Evolutionary conservation across 1,140 invertebrate genomes (phyloP).

Genomic region (Hesperophylax magnus): DNA sequence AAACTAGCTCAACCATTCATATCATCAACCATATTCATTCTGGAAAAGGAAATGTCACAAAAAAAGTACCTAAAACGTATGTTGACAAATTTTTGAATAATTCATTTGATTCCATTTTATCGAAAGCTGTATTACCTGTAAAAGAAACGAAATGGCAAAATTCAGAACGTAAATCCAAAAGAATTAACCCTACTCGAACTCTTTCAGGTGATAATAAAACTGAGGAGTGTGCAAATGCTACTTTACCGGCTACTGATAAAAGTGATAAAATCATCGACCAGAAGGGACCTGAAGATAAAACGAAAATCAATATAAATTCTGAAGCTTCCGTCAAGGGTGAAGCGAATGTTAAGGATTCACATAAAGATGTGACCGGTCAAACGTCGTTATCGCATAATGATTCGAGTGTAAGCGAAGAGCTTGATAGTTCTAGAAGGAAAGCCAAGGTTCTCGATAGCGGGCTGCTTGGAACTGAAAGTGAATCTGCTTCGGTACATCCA

Average conservation of each 20-base stretch:
- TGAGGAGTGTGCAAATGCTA: neutral
- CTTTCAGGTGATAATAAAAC: neutral
- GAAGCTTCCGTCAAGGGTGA: neutral
- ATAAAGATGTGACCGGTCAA: constrained; percentile 3
- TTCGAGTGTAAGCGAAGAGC: neutral
- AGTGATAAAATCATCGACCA: too few relatives aligned
- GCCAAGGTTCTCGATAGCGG: neutral
- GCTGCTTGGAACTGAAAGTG: constrained; percentile 3
- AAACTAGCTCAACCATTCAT: constrained; percentile 10
- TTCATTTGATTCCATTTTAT: constrained; percentile 43
- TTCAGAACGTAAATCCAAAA: constrained; percentile 26
- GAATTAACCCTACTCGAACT: constrained; percentile 27
- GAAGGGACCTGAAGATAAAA: too few relatives aligned
- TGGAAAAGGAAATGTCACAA: neutral
- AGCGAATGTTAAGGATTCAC: neutral
- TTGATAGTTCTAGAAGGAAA: constrained; percentile 7
- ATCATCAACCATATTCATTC: constrained; percentile 29
- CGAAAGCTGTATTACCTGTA: constrained; percentile 2
- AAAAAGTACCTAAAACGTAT: neutral
- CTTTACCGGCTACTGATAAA: neutral
- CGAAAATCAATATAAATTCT: too few relatives aligned
- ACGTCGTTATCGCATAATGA: neutral
- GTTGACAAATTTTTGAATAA: constrained; percentile 29
- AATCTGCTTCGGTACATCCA: neutral
- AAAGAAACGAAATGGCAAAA: too few relatives aligned